Evolutionary conservation across 2,888 invertebrate species (phyloP), one percentile per base, ranked within the genome.

Genomic region (Andrena bucephala): DNA sequence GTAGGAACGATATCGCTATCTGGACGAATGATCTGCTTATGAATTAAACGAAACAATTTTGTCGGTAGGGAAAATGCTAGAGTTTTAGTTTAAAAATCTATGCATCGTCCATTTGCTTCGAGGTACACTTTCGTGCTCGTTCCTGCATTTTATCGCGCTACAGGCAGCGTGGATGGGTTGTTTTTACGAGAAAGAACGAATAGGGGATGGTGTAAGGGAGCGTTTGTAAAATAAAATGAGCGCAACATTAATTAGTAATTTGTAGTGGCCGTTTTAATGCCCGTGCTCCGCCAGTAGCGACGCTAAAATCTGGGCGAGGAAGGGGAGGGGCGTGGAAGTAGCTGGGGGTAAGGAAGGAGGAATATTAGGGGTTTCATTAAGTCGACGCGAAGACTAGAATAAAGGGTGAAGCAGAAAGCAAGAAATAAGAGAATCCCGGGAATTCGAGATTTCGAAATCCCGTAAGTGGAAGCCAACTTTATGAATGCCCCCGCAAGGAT

Each of bases 281-380:
- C 71, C 29, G 71, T 57, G 72, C 36, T 31, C n/a, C n/a, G 24
- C n/a, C 48, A 63, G 36, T 24, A 57, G 31, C 52, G 70, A 31
- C 20, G 76, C 50, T 74, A 62, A 73, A 78, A 74, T 66, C 67
- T 74, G 57, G 62, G 63, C n/a, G 77, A 73, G 63, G 33, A 59
- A 57, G 20, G 67, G 54, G 50, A 4, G 63, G 36, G 6, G 36
- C 33, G 31, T 5, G 42, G 16, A 42, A 42, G n/a, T 8, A 24
- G 60, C 20, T 2, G 54, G 13, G 29, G 29, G 24, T 20, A 1
- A 7, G 57, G 7, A 13, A 4, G 20, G 57, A 71, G 52, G 73
- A 63, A 80, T 85, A 83, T 77, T 76, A 86, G 78, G 68, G 77
- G 83, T 86, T 85, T 87, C 85, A 88, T 85, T 87, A 86, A 82